Conservation (phyloP, 2,888 invertebrate species). For the Osedax frankpressi region DNA sequence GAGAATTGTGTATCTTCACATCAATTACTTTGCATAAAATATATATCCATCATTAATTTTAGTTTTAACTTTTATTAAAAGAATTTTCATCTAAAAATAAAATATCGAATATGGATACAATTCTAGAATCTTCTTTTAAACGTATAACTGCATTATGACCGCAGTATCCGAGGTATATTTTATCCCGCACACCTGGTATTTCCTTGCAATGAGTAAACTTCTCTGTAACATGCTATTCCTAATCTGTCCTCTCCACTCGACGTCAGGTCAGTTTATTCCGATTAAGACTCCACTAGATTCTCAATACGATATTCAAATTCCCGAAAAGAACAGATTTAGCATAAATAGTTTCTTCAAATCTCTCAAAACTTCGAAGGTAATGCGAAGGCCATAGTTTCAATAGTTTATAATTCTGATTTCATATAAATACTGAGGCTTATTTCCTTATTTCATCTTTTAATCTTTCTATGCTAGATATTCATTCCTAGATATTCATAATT, state of each 20-base stretch:
- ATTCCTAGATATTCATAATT: no score
- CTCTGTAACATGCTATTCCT: no score
- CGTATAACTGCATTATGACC: no score
- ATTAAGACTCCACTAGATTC: slow-evolving; percentile 82
- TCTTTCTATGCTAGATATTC: not conserved
- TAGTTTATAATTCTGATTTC: not conserved
- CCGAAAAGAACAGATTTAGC: slow-evolving; percentile 67
- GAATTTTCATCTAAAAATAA: no score
- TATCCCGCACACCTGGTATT: no score
- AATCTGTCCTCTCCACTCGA: not conserved
- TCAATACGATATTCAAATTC: slow-evolving; percentile 70
- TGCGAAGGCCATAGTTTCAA: slow-evolving; percentile 8
- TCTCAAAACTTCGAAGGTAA: slow-evolving; percentile 63
- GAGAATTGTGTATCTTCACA: not conserved
- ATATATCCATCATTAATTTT: no score
- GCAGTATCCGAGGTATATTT: no score
- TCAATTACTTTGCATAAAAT: no score
- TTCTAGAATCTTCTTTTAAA: no score
- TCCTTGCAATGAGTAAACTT: no score
- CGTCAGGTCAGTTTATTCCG: slow-evolving; percentile 62
- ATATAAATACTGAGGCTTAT: not conserved
- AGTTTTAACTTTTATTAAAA: no score
- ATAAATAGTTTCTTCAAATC: slow-evolving; percentile 74
- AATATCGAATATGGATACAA: no score
- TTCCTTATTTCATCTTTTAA: not conserved